phyloP scores from a whole-genome alignment of 2,797 vertebrate genomes.

The Peromyscus nudipes region DNA sequence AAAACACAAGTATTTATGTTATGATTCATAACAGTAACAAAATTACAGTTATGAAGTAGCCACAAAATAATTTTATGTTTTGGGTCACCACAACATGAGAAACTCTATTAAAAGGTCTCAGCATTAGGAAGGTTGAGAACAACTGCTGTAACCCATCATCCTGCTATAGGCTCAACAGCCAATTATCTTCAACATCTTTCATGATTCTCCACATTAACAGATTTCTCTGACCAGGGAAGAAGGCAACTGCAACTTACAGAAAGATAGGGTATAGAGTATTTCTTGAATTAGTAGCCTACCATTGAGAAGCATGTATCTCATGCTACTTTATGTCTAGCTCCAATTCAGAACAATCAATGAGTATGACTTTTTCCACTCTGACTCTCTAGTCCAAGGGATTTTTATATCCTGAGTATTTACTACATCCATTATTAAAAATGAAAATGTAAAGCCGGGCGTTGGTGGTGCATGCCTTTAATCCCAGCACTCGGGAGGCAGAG shows the following conservation, averaged over 20 bases:
- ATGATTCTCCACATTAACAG: background rate
- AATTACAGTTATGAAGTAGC: background rate
- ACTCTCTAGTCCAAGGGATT: background rate
- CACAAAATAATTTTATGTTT: background rate
- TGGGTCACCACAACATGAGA: background rate
- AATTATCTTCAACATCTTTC: background rate
- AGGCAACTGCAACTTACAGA: background rate
- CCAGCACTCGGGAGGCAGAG: no score
- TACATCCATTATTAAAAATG: background rate
- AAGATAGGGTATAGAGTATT: no score
- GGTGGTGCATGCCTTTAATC: no score
- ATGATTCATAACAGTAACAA: background rate
- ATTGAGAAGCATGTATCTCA: background rate
- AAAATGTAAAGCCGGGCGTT: no score
- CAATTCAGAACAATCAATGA: background rate
- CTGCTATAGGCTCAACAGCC: background rate
- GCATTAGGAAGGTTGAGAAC: background rate
- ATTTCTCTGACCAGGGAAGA: background rate
- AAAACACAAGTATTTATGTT: background rate
- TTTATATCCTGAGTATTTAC: background rate
- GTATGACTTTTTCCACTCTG: no score
- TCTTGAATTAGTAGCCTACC: background rate
- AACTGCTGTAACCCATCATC: background rate
- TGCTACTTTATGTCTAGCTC: background rate
- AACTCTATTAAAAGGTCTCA: background rate